A percentile compares a stretch with the other conserved stretches of the same genome.
phyloP scores from a whole-genome alignment of 2,113 vertebrate genomes.

The Acrocephalus arundinaceus region DNA sequence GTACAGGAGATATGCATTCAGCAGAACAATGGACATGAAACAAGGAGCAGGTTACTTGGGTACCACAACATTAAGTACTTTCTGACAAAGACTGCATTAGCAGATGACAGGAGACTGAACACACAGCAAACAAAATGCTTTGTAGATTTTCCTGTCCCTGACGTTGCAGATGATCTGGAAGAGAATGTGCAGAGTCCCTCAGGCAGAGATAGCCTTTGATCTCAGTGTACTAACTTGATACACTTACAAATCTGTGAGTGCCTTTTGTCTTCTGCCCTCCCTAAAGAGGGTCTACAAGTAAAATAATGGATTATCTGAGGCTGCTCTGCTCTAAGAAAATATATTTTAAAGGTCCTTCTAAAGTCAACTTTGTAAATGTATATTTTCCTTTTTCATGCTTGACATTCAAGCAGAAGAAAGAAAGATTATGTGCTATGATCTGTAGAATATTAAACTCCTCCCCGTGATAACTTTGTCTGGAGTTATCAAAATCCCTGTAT shows the following conservation, averaged over 20 bases:
- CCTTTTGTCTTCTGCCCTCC: neutral
- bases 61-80: constrained; percentile 56
- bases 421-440: constrained; percentile 31
- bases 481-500: constrained; percentile 52
- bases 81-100: constrained; percentile 65
- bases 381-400: constrained; percentile 27
- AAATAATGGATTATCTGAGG: constrained; percentile 23
- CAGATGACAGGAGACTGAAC: constrained; percentile 60
- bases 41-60: constrained; percentile 18
- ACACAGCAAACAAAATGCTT: constrained; percentile 45
- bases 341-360: neutral
- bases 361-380: constrained; percentile 6
- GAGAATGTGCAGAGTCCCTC: constrained; percentile 51
- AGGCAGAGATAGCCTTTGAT: constrained; percentile 64
- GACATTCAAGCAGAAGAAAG: constrained; percentile 41
- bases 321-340: neutral
- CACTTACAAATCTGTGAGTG: neutral
- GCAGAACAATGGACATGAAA: neutral
- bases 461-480: neutral
- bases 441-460: constrained; percentile 50
- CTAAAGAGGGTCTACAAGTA: constrained; percentile 17
- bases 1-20: neutral
- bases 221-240: constrained; percentile 24
- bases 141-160: constrained; percentile 41
- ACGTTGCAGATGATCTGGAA: constrained; percentile 63